Conservation (phyloP, 30 jellyfish, hydroid and myxozoan genomes). For the Pelagia noctiluca region DNA sequence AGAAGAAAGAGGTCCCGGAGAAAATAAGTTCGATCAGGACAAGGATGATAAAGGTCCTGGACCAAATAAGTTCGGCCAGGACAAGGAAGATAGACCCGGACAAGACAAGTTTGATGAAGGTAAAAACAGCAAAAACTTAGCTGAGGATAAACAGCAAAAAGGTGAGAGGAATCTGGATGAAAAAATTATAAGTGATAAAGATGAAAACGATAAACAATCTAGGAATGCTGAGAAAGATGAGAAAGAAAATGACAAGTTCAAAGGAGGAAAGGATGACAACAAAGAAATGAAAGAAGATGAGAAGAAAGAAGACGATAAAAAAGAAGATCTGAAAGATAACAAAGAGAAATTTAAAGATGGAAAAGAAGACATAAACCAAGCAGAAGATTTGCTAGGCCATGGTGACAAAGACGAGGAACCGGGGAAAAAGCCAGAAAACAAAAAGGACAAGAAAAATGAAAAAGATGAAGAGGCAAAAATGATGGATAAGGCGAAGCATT, state of each 20-base stretch:
- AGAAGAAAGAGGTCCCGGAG: not conserved
- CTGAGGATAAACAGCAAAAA: not conserved
- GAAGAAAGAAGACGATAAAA: slow-evolving; percentile 6
- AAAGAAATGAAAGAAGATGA: not conserved
- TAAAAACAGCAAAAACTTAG: not conserved
- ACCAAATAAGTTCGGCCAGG: no score
- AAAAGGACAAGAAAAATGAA: not conserved
- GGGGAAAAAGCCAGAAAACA: slow-evolving; percentile 3
- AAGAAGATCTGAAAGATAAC: slow-evolving; percentile 23
- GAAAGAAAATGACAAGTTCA: slow-evolving; percentile 35
- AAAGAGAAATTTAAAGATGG: slow-evolving; percentile 13
- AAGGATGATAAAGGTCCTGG: no score
- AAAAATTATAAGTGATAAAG: not conserved
- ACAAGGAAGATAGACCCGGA: not conserved
- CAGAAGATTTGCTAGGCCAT: slow-evolving; percentile 58
- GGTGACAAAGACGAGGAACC: slow-evolving; percentile 18
- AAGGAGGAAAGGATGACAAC: slow-evolving; percentile 30
- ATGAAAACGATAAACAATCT: not conserved
- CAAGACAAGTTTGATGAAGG: not conserved
- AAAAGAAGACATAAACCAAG: slow-evolving; percentile 24
- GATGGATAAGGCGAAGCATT: slow-evolving; percentile 21
- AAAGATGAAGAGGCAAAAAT: not conserved
- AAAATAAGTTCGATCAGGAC: slow-evolving; percentile 18
- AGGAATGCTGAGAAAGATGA: not conserved
- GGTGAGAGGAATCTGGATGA: not conserved